These are phyloP conservation scores for Zelleria hepariella DNA, from an alignment of 2,888 invertebrate genomes.

Conservation along the genomic window DNA sequence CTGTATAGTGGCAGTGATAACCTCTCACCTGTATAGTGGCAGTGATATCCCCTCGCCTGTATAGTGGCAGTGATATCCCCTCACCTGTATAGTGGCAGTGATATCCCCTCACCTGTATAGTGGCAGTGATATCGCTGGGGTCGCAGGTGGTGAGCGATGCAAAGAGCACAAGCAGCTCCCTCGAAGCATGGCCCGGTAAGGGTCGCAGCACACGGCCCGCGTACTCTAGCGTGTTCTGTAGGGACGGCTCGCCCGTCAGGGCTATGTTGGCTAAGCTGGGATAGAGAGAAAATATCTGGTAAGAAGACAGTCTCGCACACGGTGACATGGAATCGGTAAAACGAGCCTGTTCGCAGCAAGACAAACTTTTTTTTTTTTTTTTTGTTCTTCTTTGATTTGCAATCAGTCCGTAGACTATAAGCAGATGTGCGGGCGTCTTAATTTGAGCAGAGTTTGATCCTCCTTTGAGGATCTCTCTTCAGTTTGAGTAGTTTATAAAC, in stretches of 20 bases:
- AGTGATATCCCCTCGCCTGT: background rate
- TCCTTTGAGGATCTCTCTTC: too few relatives aligned
- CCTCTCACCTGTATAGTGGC: background rate
- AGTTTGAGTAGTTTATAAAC: too few relatives aligned
- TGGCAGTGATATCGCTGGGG: constrained; percentile 90
- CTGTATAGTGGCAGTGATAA: background rate
- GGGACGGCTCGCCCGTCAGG: constrained; percentile 92
- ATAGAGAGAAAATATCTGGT: constrained; percentile 7
- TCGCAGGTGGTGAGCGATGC: constrained; percentile 97
- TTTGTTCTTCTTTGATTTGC: too few relatives aligned
- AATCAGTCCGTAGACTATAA: too few relatives aligned
- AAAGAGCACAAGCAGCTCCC: constrained; percentile 92
- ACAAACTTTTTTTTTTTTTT: too few relatives aligned
- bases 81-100: background rate
- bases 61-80: background rate
- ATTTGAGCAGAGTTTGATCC: too few relatives aligned
- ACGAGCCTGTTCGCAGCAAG: too few relatives aligned
- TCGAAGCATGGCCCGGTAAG: constrained; percentile 94
- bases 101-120: constrained; percentile 75
- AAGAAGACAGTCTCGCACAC: background rate
- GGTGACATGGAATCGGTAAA: too few relatives aligned
- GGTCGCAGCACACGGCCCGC: constrained; percentile 87
- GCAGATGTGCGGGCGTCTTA: too few relatives aligned
- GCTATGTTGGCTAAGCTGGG: constrained; percentile 73
- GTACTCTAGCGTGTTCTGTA: constrained; percentile 95